These are phyloP conservation scores for Tamias sibiricus DNA, from an alignment of 2,113 vertebrate species.

Conservation along the genomic window DNA sequence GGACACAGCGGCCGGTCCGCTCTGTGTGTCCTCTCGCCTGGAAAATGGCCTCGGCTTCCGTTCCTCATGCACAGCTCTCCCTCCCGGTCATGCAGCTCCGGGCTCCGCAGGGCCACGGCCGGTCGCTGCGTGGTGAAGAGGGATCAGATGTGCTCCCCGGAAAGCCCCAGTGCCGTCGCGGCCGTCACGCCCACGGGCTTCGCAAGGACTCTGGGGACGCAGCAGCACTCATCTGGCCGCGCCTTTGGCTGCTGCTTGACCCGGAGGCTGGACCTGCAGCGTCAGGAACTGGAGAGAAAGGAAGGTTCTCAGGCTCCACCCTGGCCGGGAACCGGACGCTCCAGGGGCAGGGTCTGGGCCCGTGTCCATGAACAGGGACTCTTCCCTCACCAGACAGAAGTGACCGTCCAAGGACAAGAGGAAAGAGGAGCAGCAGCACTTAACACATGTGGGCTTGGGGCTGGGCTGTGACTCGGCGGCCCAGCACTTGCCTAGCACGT, in stretches of 20 bases:
- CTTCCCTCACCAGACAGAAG: background rate
- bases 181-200: fast-evolving
- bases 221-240: background rate
- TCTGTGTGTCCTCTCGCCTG: background rate
- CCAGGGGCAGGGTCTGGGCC: no score
- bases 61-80: background rate
- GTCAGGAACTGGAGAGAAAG: background rate
- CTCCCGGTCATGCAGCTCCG: fast-evolving
- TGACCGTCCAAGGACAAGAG: no score
- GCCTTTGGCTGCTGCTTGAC: background rate
- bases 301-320: fast-evolving
- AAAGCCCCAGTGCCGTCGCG: fast-evolving
- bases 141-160: background rate
- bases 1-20: background rate
- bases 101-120: fast-evolving
- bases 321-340: fast-evolving
- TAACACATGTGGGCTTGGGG: fast-evolving
- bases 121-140: fast-evolving
- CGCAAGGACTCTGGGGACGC: background rate
- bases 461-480: no score
- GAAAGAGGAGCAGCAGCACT: background rate
- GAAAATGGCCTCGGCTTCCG: fast-evolving
- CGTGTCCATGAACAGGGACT: no score
- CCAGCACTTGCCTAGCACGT: no score
- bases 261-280: background rate